phyloP scores from a whole-genome alignment of 2,888 invertebrate genomes.

The Argynnis bischoffii region DNA sequence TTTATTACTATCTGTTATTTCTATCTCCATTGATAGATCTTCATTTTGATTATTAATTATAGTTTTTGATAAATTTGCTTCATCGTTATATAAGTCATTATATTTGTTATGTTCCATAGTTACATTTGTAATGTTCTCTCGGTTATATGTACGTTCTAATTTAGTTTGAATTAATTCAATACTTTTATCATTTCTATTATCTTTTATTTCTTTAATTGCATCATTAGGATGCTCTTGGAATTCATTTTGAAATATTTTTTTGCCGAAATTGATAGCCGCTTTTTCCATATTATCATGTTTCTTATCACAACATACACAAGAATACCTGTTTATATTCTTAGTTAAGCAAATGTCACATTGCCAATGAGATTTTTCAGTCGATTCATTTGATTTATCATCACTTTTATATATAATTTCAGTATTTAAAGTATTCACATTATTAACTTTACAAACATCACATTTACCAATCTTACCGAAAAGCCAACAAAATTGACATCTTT shows the following conservation, averaged over 20 bases:
- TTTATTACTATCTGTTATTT: conserved; percentile 17
- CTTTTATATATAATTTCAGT: background rate
- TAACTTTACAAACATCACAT: conserved; percentile 54
- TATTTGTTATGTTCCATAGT: background rate
- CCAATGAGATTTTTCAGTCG: conserved; percentile 46
- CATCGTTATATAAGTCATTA: background rate
- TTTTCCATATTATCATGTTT: conserved; percentile 24
- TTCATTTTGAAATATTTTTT: conserved; percentile 2
- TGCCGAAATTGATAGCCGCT: background rate
- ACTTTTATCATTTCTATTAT: no score
- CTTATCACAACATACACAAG: conserved; percentile 56
- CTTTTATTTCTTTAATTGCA: no score
- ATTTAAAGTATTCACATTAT: background rate
- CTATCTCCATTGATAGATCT: conserved; percentile 29
- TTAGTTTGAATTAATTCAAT: no score
- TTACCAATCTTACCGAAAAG: conserved; percentile 47
- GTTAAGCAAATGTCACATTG: conserved; percentile 56
- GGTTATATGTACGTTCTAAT: background rate
- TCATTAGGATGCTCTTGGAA: background rate
- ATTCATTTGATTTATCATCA: background rate
- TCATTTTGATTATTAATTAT: conserved; percentile 4
- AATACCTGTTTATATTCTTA: conserved; percentile 45
- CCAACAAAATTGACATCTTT: conserved; percentile 54
- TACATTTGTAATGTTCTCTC: background rate
- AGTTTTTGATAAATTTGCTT: background rate